A percentile compares a stretch with the other conserved stretches of the same genome.
These are phyloP conservation scores for Sus cebifrons DNA, from an alignment of 2,797 vertebrate genomes.

Conservation along the genomic window DNA sequence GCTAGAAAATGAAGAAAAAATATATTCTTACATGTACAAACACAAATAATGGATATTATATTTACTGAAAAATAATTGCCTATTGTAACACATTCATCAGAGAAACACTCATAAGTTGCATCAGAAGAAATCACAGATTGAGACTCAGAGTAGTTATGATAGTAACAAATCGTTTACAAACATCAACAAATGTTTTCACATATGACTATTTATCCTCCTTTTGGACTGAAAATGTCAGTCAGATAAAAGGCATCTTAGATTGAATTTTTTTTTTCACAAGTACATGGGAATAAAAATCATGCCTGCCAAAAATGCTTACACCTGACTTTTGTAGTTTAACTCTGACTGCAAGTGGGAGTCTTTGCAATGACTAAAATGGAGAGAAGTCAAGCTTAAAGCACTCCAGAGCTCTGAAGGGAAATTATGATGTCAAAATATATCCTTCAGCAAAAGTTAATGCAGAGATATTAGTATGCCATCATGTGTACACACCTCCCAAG, in stretches of 20 bases:
- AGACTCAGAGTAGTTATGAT: background rate
- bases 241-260: conserved; percentile 12
- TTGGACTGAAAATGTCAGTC: conserved; percentile 27
- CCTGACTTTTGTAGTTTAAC: conserved; percentile 74
- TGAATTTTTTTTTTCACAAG: background rate
- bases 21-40: background rate
- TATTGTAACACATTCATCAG: background rate
- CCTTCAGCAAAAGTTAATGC: conserved; percentile 46
- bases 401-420: background rate
- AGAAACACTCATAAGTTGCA: conserved; percentile 3
- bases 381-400: conserved; percentile 56
- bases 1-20: conserved; percentile 37
- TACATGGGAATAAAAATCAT: background rate
- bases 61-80: background rate
- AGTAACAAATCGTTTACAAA: conserved; percentile 63
- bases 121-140: background rate
- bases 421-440: conserved; percentile 59
- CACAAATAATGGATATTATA: background rate
- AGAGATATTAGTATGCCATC: background rate
- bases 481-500: background rate
- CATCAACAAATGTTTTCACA: conserved; percentile 13
- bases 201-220: conserved; percentile 1
- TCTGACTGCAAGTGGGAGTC: conserved; percentile 66
- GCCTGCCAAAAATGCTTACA: conserved; percentile 65
- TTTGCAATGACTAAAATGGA: conserved; percentile 72